Evolutionary conservation across 2,113 vertebrate species (phyloP).

Genomic region (Labrus mixtus): DNA sequence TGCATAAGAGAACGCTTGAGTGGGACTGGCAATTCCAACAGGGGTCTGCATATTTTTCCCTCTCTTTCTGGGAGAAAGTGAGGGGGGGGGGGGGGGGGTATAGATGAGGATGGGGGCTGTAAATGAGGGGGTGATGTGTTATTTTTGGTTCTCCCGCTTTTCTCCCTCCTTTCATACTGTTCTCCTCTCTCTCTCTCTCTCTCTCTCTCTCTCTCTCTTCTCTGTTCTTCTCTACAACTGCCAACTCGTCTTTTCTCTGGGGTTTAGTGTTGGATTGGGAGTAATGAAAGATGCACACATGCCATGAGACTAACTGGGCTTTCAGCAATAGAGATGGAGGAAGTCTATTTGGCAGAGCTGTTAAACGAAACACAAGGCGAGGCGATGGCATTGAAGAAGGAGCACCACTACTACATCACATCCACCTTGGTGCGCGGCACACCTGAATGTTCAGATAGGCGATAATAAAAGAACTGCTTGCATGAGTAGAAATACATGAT

Average conservation of each 20-base stretch:
- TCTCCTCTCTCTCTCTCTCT: background rate
- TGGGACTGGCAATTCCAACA: slow-evolving; percentile 71
- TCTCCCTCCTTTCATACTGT: slow-evolving; percentile 68
- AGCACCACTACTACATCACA: slow-evolving; percentile 35
- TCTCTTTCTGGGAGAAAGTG: slow-evolving; percentile 60
- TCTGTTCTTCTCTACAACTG: slow-evolving; percentile 51
- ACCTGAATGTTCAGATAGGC: slow-evolving; percentile 19
- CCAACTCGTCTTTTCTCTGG: slow-evolving; percentile 69
- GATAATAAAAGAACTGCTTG: background rate
- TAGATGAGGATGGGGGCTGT: slow-evolving; percentile 16
- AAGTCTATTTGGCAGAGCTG: slow-evolving; percentile 64
- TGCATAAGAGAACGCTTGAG: slow-evolving; percentile 76
- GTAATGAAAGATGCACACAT: slow-evolving; percentile 70
- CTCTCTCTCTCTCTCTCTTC: slow-evolving; percentile 11
- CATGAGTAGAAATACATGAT: background rate
- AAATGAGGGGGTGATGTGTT: slow-evolving; percentile 37
- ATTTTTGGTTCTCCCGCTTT: slow-evolving; percentile 68
- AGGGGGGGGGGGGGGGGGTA: slow-evolving; percentile 7
- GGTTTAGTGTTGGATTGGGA: slow-evolving; percentile 64
- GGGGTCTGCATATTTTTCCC: slow-evolving; percentile 58
- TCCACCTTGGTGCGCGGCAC: background rate
- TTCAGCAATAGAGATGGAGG: slow-evolving; percentile 59
- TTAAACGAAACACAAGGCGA: slow-evolving; percentile 51
- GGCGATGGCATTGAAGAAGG: slow-evolving; percentile 41
- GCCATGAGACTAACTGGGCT: slow-evolving; percentile 58